Percentiles rank a stretch among this genome's conserved stretches.
These are phyloP conservation scores for Andrena fulva DNA, from an alignment of 2,888 invertebrate genomes.

Conservation along the genomic window DNA sequence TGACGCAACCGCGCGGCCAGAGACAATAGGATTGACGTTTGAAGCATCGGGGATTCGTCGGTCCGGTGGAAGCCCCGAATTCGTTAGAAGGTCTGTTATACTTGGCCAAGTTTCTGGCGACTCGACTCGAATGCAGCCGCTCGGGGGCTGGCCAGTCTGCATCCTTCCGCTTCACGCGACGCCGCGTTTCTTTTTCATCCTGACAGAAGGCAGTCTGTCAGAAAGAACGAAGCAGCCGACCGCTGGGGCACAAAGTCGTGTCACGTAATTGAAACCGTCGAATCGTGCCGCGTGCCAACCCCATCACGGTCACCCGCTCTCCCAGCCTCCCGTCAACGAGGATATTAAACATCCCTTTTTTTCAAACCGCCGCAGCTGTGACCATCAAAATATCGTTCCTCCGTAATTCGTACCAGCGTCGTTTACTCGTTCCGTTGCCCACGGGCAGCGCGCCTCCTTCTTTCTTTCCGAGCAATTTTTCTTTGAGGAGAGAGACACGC, in stretches of 20 bases:
- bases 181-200: slow-evolving; percentile 75
- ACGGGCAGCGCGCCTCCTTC: neutral
- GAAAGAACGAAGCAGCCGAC: slow-evolving; percentile 57
- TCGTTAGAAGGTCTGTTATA: slow-evolving; percentile 25
- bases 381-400: neutral
- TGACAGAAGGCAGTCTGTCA: slow-evolving; percentile 68
- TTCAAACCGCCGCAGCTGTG: slow-evolving; percentile 25
- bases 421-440: neutral
- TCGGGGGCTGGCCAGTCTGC: slow-evolving; percentile 53
- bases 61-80: neutral
- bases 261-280: slow-evolving; percentile 72
- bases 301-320: neutral
- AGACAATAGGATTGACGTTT: neutral
- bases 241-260: slow-evolving; percentile 62
- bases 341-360: slow-evolving; percentile 58
- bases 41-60: neutral
- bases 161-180: slow-evolving; percentile 73
- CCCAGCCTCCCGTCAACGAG: slow-evolving; percentile 30
- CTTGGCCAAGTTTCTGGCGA: slow-evolving; percentile 52
- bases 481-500: neutral
- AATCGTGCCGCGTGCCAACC: slow-evolving; percentile 46
- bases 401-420: neutral
- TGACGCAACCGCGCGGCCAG: neutral
- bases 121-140: slow-evolving; percentile 51
- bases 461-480: slow-evolving; percentile 24